These are phyloP conservation scores for Channa maculata DNA, from an alignment of 2,113 vertebrate genomes.

Conservation along the genomic window DNA sequence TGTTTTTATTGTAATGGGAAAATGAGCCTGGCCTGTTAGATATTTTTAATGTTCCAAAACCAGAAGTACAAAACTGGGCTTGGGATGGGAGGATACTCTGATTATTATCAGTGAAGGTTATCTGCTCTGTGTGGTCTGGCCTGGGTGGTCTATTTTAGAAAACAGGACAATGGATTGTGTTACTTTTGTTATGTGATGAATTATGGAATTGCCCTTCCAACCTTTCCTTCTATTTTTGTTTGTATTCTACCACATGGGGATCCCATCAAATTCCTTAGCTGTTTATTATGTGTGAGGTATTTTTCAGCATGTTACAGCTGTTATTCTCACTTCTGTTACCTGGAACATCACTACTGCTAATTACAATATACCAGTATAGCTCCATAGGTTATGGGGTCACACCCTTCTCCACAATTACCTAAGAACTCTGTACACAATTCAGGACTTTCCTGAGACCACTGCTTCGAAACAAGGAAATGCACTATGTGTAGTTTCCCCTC, in stretches of 20 bases:
- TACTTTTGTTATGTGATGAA: constrained; percentile 37
- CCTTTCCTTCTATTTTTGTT: constrained; percentile 36
- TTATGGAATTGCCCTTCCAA: constrained; percentile 33
- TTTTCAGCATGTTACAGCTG: constrained; percentile 25
- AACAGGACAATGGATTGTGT: constrained; percentile 33
- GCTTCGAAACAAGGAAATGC: constrained; percentile 62
- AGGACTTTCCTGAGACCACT: constrained; percentile 57
- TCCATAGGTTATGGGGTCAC: constrained; percentile 12
- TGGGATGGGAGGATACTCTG: not conserved
- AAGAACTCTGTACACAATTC: constrained; percentile 43
- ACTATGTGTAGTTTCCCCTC: constrained; percentile 63
- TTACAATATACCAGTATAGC: no score
- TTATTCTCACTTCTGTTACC: not conserved
- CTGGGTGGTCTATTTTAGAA: constrained; percentile 25
- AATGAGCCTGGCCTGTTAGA: no score
- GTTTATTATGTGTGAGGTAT: constrained; percentile 10
- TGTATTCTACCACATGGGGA: constrained; percentile 30
- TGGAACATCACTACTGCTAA: not conserved
- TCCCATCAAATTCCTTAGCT: constrained; percentile 44
- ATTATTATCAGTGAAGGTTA: not conserved
- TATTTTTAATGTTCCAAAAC: no score
- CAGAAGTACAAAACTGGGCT: no score
- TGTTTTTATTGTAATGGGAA: no score
- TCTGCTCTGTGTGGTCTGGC: constrained; percentile 40
- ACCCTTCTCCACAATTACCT: constrained; percentile 5